Base-by-base conservation (phyloP, 2,888 invertebrate genomes). In the Melangyna quadrimaculata region DNA sequence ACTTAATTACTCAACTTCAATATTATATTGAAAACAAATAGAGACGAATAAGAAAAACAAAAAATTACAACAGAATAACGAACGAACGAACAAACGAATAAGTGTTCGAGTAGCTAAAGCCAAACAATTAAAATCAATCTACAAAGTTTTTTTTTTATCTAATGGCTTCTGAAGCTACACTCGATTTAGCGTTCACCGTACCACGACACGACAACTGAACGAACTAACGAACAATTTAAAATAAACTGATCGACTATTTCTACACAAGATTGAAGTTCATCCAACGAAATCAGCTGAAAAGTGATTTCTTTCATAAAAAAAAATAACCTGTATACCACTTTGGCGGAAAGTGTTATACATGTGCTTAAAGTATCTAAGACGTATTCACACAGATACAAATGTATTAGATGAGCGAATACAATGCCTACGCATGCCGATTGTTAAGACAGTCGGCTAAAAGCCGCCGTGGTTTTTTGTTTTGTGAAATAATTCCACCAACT, bases 1-100 rank as follows among this genome's bases (percentile, higher is more conserved):
- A 78, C 73, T 86, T 86, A 86, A 86, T 86, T 86, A 86, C 86
- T 78, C 70, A 81, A 86, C 77, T 78, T 43, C 17, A 81, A 86
- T 51, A 22, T 51, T 51, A 22, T 51, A 32, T 40, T 63, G 77
- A 86, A 80, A 81, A 69, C 73, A 73, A 78, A 70, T 29, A 27
- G 63, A 75, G 35, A 63, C 37, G n/a, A 43, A 43, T 37, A 35
- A 59, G 35, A 40, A 12, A 74, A 45, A 63, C 63, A 70, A 57
- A 70, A 61, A 74, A 74, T 74, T 78, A 74, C 83, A 78, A 83
- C 73, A 78, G 61, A 71, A 22, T 24, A 27, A 55, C 59, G 67
- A 74, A 14, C 35, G 63, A 73, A 55, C 51, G 67, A 40, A 45
- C 22, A 29, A 24, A 59, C 40, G 32, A 61, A 19, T n/a, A 7